phyloP scores from a whole-genome alignment of 2,113 vertebrate genomes.

The Neogobius melanostomus region DNA sequence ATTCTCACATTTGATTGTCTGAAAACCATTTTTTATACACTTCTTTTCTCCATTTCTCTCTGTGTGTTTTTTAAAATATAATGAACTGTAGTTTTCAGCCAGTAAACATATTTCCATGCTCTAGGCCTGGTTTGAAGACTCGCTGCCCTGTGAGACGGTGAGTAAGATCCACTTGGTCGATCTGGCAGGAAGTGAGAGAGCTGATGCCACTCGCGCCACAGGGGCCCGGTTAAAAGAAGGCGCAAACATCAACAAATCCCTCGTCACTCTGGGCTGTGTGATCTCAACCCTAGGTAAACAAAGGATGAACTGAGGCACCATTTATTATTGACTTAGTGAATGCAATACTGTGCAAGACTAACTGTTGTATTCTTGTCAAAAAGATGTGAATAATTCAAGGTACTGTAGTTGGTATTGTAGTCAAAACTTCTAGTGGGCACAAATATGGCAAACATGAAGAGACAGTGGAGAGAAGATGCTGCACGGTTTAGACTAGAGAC shows the following conservation, averaged over 20 bases:
- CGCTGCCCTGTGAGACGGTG: slow-evolving; percentile 88
- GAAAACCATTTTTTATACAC: too few relatives aligned
- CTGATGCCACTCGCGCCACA: slow-evolving; percentile 82
- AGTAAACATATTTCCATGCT: slow-evolving; percentile 15
- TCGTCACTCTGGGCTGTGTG: slow-evolving; percentile 92
- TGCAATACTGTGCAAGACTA: neutral
- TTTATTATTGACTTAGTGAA: neutral
- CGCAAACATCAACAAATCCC: slow-evolving; percentile 94
- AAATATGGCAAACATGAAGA: neutral
- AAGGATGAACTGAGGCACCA: slow-evolving; percentile 23
- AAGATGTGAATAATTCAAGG: neutral
- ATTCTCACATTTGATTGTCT: too few relatives aligned
- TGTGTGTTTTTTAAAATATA: too few relatives aligned
- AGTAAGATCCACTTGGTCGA: slow-evolving; percentile 98
- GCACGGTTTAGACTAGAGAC: too few relatives aligned
- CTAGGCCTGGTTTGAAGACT: slow-evolving; percentile 89
- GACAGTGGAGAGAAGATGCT: neutral
- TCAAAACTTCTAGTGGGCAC: neutral
- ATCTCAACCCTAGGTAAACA: slow-evolving; percentile 92
- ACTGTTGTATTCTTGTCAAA: neutral
- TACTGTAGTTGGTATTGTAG: neutral
- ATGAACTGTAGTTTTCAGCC: neutral
- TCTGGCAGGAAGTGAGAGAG: slow-evolving; percentile 92
- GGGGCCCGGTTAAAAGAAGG: slow-evolving; percentile 91
- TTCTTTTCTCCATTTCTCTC: too few relatives aligned